These are phyloP conservation scores for Oenanthe oenanthe DNA, from an alignment of 2,113 vertebrate species.

Conservation along the genomic window DNA sequence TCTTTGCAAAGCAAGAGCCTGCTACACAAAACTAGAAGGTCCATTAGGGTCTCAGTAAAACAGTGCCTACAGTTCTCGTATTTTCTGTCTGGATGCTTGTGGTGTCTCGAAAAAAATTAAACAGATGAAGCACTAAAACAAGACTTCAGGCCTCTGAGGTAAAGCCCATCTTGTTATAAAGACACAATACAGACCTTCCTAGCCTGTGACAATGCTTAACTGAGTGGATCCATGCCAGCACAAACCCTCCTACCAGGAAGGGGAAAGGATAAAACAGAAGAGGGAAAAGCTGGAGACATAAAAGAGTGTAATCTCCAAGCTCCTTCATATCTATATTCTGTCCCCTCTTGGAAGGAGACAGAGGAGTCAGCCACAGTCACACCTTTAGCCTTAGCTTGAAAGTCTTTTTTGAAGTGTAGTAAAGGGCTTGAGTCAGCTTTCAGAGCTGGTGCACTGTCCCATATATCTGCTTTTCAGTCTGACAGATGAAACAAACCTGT, in stretches of 20 bases:
- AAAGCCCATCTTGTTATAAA: background rate
- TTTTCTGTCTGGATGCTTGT: background rate
- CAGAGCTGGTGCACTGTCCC: background rate
- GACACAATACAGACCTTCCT: background rate
- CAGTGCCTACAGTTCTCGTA: background rate
- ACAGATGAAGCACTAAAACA: background rate
- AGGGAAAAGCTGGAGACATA: background rate
- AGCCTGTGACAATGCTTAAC: background rate
- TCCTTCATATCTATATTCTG: conserved; percentile 15
- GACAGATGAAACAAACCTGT: conserved; percentile 13
- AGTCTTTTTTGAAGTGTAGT: conserved; percentile 8
- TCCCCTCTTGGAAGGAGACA: background rate
- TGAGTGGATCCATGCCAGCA: background rate
- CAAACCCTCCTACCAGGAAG: background rate
- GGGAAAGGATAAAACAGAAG: background rate
- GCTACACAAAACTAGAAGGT: background rate
- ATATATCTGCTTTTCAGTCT: background rate
- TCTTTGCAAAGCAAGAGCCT: background rate
- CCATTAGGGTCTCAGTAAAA: background rate
- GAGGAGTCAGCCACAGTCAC: background rate
- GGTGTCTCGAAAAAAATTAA: background rate
- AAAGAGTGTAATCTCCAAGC: background rate
- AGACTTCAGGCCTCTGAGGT: background rate
- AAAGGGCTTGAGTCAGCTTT: conserved; percentile 8
- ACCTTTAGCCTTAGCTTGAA: conserved; percentile 39